Evolutionary conservation across 2,797 vertebrate species (phyloP).

Genomic region (Tenualosa ilisha): DNA sequence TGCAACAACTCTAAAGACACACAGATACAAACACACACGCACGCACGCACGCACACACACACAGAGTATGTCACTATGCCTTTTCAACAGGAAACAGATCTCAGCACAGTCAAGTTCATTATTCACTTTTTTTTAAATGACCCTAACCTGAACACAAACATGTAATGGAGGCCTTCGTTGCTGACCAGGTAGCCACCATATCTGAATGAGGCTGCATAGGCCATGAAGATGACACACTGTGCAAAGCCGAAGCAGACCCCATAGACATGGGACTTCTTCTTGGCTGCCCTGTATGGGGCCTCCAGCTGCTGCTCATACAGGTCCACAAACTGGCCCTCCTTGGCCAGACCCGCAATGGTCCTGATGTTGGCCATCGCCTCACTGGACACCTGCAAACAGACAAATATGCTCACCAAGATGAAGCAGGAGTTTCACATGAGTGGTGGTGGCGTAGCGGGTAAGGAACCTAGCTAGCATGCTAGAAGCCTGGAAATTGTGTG

Average conservation of each 20-base stretch:
- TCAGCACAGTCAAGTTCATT: not conserved
- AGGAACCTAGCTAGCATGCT: no score
- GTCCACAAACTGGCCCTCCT: conserved; percentile 73
- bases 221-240: conserved; percentile 78
- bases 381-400: conserved; percentile 70
- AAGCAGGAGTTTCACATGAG: not conserved
- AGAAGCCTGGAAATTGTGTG: no score
- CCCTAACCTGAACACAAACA: conserved; percentile 79
- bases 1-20: conserved; percentile 74
- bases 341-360: conserved; percentile 79
- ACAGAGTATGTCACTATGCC: not conserved
- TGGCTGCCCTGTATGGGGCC: conserved; percentile 69
- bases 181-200: conserved; percentile 78
- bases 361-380: conserved; percentile 80
- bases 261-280: conserved; percentile 74
- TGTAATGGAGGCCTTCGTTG: conserved; percentile 69
- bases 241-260: conserved; percentile 77
- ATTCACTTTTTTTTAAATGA: not conserved
- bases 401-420: not conserved
- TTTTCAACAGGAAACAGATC: not conserved
- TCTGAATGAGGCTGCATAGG: conserved; percentile 78
- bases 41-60: not conserved
- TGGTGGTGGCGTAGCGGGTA: not conserved
- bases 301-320: conserved; percentile 70
- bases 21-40: conserved; percentile 30